Evolutionary conservation across 2,113 vertebrate genomes (phyloP).

Genomic region (Upupa epops): DNA sequence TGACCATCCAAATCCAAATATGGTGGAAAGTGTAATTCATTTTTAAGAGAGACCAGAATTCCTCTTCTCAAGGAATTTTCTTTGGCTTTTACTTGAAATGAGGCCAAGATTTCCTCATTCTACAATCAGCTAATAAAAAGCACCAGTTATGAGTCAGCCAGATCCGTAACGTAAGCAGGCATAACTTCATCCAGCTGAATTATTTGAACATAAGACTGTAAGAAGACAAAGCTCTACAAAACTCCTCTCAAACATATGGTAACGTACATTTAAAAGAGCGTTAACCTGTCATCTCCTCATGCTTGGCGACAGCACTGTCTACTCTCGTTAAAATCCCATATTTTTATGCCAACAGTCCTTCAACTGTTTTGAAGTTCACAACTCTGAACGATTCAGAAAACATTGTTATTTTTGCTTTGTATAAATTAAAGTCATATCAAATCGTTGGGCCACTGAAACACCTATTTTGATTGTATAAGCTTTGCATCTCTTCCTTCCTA

Average conservation of each 20-base stretch:
- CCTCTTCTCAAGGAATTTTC: background rate
- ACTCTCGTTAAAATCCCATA: background rate
- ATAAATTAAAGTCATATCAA: background rate
- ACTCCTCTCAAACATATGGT: background rate
- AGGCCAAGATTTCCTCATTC: background rate
- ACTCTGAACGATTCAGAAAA: background rate
- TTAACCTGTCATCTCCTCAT: background rate
- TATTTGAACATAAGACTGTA: background rate
- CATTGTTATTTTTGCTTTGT: background rate
- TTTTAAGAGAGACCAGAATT: background rate
- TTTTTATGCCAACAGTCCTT: background rate
- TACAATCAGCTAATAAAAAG: background rate
- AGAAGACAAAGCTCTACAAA: background rate
- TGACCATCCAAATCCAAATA: background rate
- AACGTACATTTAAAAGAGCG: background rate
- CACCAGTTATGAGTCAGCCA: background rate
- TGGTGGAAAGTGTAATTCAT: background rate
- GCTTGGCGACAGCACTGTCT: accelerated
- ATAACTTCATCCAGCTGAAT: background rate
- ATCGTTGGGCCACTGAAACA: background rate
- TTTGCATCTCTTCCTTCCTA: background rate
- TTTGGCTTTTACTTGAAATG: constrained; percentile 13
- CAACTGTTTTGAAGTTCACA: background rate
- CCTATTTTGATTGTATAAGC: background rate
- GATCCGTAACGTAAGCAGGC: background rate